phyloP scores from a whole-genome alignment of 1,140 invertebrate genomes.

The Drosophila nasuta region DNA sequence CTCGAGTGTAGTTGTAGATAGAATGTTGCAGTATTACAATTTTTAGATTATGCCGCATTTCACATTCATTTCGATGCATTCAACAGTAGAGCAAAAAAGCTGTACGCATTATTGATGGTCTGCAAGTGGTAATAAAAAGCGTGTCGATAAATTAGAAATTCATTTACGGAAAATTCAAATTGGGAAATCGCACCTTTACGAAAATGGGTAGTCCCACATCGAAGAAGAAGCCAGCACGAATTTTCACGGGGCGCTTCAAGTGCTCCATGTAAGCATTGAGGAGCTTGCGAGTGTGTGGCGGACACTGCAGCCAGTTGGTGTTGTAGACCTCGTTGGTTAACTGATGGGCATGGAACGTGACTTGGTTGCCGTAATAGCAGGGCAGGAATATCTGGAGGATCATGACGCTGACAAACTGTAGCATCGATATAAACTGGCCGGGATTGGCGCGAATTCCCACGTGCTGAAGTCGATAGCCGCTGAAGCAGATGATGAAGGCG shows the following conservation, averaged over 20 bases:
- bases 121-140: constrained; percentile 20
- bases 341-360: constrained; percentile 64
- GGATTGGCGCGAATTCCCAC: constrained; percentile 58
- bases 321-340: constrained; percentile 70
- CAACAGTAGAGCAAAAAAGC: constrained; percentile 70
- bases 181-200: constrained; percentile 55
- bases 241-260: constrained; percentile 60
- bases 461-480: constrained; percentile 68
- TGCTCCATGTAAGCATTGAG: constrained; percentile 74
- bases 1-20: too few species aligned
- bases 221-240: constrained; percentile 71
- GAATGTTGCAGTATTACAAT: too few species aligned
- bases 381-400: constrained; percentile 73
- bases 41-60: too few species aligned
- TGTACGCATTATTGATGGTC: constrained; percentile 79
- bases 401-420: constrained; percentile 80
- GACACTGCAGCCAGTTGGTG: constrained; percentile 66
- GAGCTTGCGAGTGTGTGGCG: constrained; percentile 42
- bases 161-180: neutral
- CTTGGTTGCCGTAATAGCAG: constrained; percentile 75
- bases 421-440: constrained; percentile 72
- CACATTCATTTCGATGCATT: constrained; percentile 61
- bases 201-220: constrained; percentile 75
- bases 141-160: too few species aligned
- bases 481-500: constrained; percentile 79